Conservation (phyloP, 1,140 invertebrate species). For the Ceratosolen fusciceps region DNA sequence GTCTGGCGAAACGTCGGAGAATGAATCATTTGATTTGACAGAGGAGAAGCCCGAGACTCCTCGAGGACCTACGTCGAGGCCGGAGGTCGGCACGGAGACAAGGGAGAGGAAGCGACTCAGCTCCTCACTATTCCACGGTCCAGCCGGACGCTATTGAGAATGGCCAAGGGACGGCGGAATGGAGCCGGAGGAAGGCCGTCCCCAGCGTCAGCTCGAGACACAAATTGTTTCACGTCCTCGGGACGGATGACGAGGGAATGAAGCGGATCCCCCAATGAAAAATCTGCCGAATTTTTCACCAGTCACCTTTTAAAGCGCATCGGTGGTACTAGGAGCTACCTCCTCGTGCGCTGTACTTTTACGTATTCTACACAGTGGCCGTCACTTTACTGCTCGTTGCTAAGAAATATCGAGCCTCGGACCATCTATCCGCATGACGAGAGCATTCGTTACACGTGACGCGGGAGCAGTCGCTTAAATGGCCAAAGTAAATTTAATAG, state of each 20-base stretch:
- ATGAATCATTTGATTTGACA: conserved; percentile 69
- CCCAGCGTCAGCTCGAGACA: conserved; percentile 7
- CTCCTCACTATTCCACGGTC: not conserved
- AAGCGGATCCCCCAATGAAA: conserved; percentile 9
- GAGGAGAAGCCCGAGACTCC: conserved; percentile 64
- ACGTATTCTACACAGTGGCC: no score
- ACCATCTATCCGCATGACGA: no score
- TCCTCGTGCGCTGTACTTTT: not conserved
- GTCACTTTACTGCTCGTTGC: no score
- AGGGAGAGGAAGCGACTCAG: not conserved
- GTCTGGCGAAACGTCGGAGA: conserved; percentile 43
- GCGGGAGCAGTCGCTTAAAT: no score
- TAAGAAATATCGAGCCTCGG: no score
- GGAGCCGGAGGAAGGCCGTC: not conserved
- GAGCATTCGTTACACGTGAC: no score
- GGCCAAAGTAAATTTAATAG: no score
- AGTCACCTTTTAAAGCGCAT: not conserved
- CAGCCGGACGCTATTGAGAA: not conserved
- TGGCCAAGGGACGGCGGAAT: not conserved
- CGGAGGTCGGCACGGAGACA: no score
- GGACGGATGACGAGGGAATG: not conserved
- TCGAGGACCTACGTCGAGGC: no score
- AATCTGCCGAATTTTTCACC: conserved; percentile 39
- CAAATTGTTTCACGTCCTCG: conserved; percentile 36
- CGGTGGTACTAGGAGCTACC: not conserved